Evolutionary conservation across 2,888 invertebrate genomes (phyloP).

Genomic region (Rugalucina vietnamica): DNA sequence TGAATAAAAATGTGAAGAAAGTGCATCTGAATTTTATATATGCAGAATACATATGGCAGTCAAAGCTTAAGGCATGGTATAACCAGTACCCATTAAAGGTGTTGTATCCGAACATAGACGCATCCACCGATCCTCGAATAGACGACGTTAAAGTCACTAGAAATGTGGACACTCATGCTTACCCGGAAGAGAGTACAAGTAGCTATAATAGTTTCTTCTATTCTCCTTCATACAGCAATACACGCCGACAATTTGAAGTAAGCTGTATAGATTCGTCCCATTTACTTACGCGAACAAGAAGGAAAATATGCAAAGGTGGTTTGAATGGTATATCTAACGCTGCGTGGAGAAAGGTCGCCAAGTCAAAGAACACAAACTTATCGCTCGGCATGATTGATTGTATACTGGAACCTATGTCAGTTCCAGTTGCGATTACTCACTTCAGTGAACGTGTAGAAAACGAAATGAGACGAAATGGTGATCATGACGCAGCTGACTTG

Average conservation of each 20-base stretch:
- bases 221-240: conserved; percentile 19
- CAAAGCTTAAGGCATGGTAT: too few species aligned
- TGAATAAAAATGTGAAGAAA: too few species aligned
- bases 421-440: conserved; percentile 35
- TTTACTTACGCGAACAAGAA: conserved; percentile 44
- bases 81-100: too few species aligned
- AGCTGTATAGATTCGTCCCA: conserved; percentile 46
- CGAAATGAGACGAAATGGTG: conserved; percentile 26
- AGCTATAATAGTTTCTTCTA: too few species aligned
- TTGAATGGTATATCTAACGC: conserved; percentile 35
- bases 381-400: conserved; percentile 36
- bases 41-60: too few species aligned
- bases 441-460: conserved; percentile 40
- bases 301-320: conserved; percentile 45
- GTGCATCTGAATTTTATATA: too few species aligned
- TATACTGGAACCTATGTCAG: conserved; percentile 54
- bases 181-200: too few species aligned
- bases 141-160: too few species aligned
- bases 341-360: conserved; percentile 42
- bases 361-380: conserved; percentile 27
- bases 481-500: conserved; percentile 27
- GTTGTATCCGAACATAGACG: background rate
- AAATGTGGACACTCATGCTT: too few species aligned
- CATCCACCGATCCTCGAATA: too few species aligned
- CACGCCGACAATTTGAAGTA: conserved; percentile 41